A percentile compares a stretch with the other conserved stretches of the same genome.
phyloP scores from a whole-genome alignment of 2,113 vertebrate genomes.

The Sialia sialis region DNA sequence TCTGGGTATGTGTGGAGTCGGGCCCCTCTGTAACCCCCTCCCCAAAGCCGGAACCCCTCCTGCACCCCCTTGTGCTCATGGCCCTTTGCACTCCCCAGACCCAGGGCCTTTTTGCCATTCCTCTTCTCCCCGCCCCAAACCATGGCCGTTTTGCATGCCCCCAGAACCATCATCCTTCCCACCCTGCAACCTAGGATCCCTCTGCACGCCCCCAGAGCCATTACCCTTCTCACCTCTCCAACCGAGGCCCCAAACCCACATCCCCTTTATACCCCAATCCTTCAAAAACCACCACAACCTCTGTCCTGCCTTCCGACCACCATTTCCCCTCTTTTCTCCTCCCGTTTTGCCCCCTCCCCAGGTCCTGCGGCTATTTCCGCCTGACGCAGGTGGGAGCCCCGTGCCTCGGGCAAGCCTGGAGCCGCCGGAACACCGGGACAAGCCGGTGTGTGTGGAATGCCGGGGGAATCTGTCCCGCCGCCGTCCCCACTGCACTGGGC shows the following conservation, averaged over 20 bases:
- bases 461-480: conserved; percentile 64
- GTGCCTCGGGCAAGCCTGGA: conserved; percentile 76
- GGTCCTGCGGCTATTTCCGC: conserved; percentile 81
- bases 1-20: conserved; percentile 67
- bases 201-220: neutral
- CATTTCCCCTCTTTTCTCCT: neutral
- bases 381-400: conserved; percentile 72
- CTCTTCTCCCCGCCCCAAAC: neutral
- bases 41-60: neutral
- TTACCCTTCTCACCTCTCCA: too few species aligned
- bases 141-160: too few species aligned
- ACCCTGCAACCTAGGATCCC: neutral
- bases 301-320: neutral
- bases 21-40: neutral
- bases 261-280: neutral
- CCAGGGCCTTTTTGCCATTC: neutral
- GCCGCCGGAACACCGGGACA: conserved; percentile 66
- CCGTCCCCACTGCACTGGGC: conserved; percentile 70
- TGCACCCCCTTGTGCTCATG: fast-evolving
- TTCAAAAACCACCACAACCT: neutral
- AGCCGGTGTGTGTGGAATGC: conserved; percentile 76
- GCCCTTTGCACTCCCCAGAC: neutral
- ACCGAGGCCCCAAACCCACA: neutral
- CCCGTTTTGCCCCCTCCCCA: neutral
- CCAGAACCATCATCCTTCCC: neutral